These are phyloP conservation scores for Drosophila orena DNA, from an alignment of 1,140 invertebrate species.

Conservation along the genomic window DNA sequence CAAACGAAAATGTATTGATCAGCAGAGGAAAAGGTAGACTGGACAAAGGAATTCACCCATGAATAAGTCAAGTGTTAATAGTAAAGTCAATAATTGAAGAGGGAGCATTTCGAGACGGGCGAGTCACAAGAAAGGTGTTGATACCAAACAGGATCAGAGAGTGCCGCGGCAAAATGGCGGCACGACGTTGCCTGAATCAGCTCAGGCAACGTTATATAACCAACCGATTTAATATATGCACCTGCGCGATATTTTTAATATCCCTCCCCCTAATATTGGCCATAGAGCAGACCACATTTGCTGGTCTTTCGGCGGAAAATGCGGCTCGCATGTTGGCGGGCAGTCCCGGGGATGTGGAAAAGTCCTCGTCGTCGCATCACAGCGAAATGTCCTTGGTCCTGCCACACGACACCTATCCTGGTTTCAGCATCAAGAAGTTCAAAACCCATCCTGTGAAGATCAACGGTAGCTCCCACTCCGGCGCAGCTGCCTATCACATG, in stretches of 20 bases:
- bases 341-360: conserved; percentile 58
- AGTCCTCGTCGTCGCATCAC: conserved; percentile 35
- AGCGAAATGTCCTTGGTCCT: conserved; percentile 86
- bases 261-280: conserved; percentile 16
- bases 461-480: conserved; percentile 26
- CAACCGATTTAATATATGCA: conserved; percentile 42
- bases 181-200: conserved; percentile 70
- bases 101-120: background rate
- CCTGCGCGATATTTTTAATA: conserved; percentile 44
- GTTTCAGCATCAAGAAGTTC: conserved; percentile 93
- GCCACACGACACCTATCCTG: conserved; percentile 93
- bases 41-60: conserved; percentile 41
- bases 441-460: conserved; percentile 69
- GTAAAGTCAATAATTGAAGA: conserved; percentile 53
- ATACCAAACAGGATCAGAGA: conserved; percentile 36
- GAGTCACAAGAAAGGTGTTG: conserved; percentile 8
- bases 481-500: conserved; percentile 70
- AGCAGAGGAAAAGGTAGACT: conserved; percentile 10
- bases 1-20: conserved; percentile 40
- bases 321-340: conserved; percentile 79
- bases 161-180: conserved; percentile 72
- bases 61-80: conserved; percentile 49
- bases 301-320: conserved; percentile 72
- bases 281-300: conserved; percentile 49
- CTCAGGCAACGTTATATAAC: conserved; percentile 47